Percentiles rank a stretch among this genome's conserved stretches.
Evolutionary conservation across 2,113 vertebrate genomes (phyloP).

Genomic region (Struthio camelus): DNA sequence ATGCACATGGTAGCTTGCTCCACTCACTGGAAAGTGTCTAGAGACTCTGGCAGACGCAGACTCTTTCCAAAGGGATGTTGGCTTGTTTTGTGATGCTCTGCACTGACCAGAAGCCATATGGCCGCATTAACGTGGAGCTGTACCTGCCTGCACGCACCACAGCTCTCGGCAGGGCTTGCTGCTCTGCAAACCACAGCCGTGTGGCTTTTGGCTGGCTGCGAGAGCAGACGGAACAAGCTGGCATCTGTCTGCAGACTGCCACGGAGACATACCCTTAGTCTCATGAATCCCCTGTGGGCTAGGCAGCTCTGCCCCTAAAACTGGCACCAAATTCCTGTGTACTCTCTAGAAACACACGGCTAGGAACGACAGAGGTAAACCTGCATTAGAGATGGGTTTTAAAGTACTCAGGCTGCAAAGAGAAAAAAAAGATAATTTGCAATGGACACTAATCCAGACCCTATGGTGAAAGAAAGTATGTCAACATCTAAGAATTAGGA

Average conservation of each 20-base stretch:
- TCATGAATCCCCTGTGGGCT: accelerated
- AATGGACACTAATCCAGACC: background rate
- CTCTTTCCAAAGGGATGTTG: background rate
- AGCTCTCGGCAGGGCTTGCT: background rate
- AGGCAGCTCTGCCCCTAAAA: background rate
- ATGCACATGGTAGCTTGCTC: background rate
- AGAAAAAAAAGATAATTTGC: background rate
- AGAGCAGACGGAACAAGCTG: background rate
- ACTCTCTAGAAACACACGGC: background rate
- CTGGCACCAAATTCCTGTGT: background rate
- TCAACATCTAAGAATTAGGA: background rate
- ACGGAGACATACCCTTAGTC: background rate
- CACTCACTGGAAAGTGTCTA: background rate
- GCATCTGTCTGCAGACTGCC: background rate
- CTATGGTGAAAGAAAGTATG: background rate
- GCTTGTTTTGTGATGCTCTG: background rate
- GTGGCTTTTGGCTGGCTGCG: background rate
- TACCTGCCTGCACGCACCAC: accelerated
- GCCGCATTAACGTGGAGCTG: accelerated
- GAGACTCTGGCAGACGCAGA: accelerated
- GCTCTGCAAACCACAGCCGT: accelerated
- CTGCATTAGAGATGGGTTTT: background rate
- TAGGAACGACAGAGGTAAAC: background rate
- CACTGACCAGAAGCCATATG: background rate
- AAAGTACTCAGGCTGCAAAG: background rate